Evolutionary conservation across 2,113 vertebrate genomes (phyloP).

Genomic region (Phylloscopus trochilus): DNA sequence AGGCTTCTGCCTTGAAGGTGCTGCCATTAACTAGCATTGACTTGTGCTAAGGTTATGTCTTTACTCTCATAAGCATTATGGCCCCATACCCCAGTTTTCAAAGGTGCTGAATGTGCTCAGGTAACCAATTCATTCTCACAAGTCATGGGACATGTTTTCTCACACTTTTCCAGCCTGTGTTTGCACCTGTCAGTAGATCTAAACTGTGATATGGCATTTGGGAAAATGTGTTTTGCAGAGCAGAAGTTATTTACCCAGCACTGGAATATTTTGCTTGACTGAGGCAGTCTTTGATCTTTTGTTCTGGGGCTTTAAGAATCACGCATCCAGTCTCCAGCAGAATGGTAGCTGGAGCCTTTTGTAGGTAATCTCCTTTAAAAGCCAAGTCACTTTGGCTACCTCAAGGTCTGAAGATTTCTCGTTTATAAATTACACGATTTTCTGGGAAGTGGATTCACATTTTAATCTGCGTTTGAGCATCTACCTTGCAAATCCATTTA

Average conservation of each 20-base stretch:
- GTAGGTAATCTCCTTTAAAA: conserved; percentile 31
- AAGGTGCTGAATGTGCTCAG: background rate
- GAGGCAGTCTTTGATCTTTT: conserved; percentile 28
- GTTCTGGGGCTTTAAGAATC: background rate
- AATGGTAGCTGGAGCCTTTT: background rate
- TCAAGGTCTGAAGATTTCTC: background rate
- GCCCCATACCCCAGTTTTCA: background rate
- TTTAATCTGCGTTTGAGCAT: conserved; percentile 25
- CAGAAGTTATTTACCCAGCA: conserved; percentile 5
- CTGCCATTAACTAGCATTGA: background rate
- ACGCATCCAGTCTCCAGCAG: background rate
- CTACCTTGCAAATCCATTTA: conserved; percentile 8
- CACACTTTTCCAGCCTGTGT: background rate
- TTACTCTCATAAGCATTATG: fast-evolving
- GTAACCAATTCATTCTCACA: background rate
- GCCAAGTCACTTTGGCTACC: background rate
- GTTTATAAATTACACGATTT: background rate
- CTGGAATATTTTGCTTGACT: background rate
- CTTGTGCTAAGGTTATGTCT: background rate
- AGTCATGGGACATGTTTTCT: background rate
- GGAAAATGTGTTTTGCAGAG: conserved; percentile 1
- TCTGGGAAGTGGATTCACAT: background rate
- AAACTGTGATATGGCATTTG: background rate
- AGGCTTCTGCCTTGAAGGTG: background rate
- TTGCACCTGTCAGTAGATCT: background rate